Conservation (phyloP, 2,888 invertebrate genomes). For the Sipha maydis region DNA sequence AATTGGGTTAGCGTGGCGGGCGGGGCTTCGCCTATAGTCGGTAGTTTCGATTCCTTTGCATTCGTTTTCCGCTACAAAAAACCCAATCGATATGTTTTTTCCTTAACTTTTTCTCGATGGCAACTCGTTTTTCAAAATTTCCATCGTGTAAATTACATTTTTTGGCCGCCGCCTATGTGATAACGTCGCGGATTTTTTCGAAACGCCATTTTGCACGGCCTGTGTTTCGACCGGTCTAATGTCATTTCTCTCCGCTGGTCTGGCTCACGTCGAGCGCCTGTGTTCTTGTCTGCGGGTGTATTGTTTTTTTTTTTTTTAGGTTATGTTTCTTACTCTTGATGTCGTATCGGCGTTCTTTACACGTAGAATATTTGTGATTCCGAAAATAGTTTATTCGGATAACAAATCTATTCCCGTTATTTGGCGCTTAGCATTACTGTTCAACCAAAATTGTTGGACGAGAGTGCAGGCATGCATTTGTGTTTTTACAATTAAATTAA, state of each 20-base stretch:
- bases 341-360: not conserved
- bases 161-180: not conserved
- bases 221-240: not conserved
- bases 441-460: too few relatives aligned
- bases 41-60: too few relatives aligned
- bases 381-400: not conserved
- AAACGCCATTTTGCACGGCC: not conserved
- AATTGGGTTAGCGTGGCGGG: slow-evolving; percentile 49
- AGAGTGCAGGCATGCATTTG: too few relatives aligned
- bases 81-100: not conserved
- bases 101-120: not conserved
- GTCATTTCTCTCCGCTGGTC: too few relatives aligned
- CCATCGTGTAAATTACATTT: too few relatives aligned
- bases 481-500: too few relatives aligned
- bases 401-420: too few relatives aligned
- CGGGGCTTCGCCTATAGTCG: not conserved
- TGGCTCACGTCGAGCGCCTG: not conserved
- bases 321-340: not conserved
- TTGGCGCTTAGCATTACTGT: too few relatives aligned
- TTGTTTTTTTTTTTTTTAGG: not conserved
- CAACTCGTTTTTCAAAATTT: not conserved
- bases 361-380: not conserved
- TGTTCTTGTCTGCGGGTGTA: not conserved
- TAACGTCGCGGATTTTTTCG: not conserved
- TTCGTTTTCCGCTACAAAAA: not conserved